Evolutionary conservation across 2,888 invertebrate genomes (phyloP).

Genomic region (Eumacrocentrus americanus): DNA sequence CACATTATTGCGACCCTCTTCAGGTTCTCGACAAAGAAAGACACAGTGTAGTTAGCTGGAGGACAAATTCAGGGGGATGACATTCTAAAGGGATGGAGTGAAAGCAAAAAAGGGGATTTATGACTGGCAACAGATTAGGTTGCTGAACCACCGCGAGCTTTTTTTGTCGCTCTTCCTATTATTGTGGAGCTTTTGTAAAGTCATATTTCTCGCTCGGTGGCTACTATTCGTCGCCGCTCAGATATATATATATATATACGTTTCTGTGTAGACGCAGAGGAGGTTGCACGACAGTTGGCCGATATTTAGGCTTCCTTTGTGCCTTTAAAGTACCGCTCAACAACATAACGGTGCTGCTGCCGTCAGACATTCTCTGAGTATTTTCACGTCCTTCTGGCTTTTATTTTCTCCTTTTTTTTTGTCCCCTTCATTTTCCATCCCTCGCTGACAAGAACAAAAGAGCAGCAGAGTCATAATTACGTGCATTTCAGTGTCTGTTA

Average conservation of each 20-base stretch:
- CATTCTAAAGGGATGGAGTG: conserved; percentile 24
- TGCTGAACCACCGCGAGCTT: conserved; percentile 44
- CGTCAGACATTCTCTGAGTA: conserved; percentile 44
- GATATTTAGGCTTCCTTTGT: conserved; percentile 12
- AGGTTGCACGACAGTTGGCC: neutral
- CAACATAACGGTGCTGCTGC: conserved; percentile 23
- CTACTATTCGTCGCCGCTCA: conserved; percentile 20
- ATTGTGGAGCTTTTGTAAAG: conserved; percentile 36
- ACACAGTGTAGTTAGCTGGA: neutral
- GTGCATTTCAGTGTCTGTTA: conserved; percentile 11
- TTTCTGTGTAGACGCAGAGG: neutral
- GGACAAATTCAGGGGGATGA: neutral
- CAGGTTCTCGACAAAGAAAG: neutral
- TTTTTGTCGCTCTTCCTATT: conserved; percentile 35
- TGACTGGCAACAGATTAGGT: conserved; percentile 60
- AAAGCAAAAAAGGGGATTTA: conserved; percentile 57
- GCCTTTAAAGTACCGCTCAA: conserved; percentile 8
- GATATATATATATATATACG: neutral
- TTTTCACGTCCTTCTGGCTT: conserved; percentile 42
- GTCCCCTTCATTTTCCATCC: neutral
- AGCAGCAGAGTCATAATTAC: conserved; percentile 34
- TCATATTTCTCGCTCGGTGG: conserved; percentile 37
- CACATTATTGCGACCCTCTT: neutral
- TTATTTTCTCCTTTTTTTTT: conserved; percentile 26
- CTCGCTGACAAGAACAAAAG: neutral